Evolutionary conservation across 2,888 invertebrate genomes (phyloP).

Genomic region (Catocala nupta): DNA sequence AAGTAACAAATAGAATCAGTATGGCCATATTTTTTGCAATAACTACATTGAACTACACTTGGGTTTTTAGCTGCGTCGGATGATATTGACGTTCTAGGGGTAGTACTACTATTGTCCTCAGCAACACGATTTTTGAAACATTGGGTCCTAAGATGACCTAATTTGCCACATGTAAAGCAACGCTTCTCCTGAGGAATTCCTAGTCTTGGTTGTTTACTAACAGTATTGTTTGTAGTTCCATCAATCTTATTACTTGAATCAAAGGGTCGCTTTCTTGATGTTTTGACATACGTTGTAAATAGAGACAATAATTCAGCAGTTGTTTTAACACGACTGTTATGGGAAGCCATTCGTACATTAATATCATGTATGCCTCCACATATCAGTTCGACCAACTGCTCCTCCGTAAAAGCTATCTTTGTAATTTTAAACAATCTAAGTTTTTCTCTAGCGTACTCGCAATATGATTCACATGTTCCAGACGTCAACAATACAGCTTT

Average conservation of each 20-base stretch:
- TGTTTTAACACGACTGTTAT: slow-evolving; percentile 39
- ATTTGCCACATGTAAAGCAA: slow-evolving; percentile 4
- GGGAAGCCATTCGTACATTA: slow-evolving; percentile 43
- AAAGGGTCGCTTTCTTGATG: not conserved
- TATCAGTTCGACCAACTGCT: slow-evolving; percentile 10
- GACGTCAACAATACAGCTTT: slow-evolving; percentile 11
- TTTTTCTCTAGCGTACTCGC: slow-evolving; percentile 17
- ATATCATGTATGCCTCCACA: slow-evolving; percentile 24
- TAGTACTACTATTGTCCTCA: too few relatives aligned
- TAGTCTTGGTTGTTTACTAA: slow-evolving; percentile 1
- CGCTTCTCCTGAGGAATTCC: not conserved
- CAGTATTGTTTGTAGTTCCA: not conserved
- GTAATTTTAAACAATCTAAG: slow-evolving; percentile 9
- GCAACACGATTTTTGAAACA: not conserved
- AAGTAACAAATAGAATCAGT: slow-evolving; percentile 4
- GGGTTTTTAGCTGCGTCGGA: too few relatives aligned
- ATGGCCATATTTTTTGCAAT: slow-evolving; percentile 11
- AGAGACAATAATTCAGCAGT: slow-evolving; percentile 43
- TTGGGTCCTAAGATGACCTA: not conserved
- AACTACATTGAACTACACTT: not conserved
- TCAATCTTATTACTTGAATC: not conserved
- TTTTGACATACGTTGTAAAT: slow-evolving; percentile 41
- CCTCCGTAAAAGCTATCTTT: slow-evolving; percentile 12
- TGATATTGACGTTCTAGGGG: too few relatives aligned
- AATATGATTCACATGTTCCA: slow-evolving; percentile 7